Base-by-base conservation (phyloP, 2,797 vertebrate species). In the Poecilia gillii region DNA sequence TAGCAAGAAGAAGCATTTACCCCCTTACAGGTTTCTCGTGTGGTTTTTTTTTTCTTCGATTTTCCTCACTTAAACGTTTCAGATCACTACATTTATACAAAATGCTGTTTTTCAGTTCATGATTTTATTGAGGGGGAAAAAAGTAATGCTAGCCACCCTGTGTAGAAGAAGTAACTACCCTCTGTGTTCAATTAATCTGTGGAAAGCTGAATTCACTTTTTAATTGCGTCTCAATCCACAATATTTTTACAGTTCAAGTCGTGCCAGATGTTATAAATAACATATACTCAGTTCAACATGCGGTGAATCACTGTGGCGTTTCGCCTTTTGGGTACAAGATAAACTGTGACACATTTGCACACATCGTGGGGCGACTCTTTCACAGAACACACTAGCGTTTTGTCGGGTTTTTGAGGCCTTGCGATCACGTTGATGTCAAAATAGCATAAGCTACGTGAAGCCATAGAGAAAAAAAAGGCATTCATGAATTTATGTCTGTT, bases 301-400 rank as follows among this genome's bases (percentile, higher is more conserved):
- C 87, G 78, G 88, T 87, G 87, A 91, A 87, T 90, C 89, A 79
- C 72, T 31, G 78, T 33, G 75, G 76, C 74, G 83, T 55, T 79
- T 80, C 75, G 75, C 81, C 77, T 85, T 70, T 78, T 81, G 83
- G 85, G 79, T 74, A 66, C 77, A 0, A 87, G 89, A 91, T 87
- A 87, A 90, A 90, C 83, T 79, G 51, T 89, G 90, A 91, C 90
- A 91, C 87, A 88, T 91, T 92, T 87, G 89, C 88, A 87, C 87
- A 90, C 90, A 87, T 89, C 88, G 41, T 9, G 2, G 39, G 66
- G 73, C 46, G 1, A 78, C 80, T 77, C 77, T 79, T 79, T 74
- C 76, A 73, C 76, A 77, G 66, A 83, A 86, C 81, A 77, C 78
- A 82, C 33, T 39, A 77, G 71, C 73, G 77, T 85, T 89, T 83